Evolutionary conservation across 1,140 invertebrate species (phyloP), one percentile per base, ranked within the genome.

Genomic region (Acromyrmex echinatior): DNA sequence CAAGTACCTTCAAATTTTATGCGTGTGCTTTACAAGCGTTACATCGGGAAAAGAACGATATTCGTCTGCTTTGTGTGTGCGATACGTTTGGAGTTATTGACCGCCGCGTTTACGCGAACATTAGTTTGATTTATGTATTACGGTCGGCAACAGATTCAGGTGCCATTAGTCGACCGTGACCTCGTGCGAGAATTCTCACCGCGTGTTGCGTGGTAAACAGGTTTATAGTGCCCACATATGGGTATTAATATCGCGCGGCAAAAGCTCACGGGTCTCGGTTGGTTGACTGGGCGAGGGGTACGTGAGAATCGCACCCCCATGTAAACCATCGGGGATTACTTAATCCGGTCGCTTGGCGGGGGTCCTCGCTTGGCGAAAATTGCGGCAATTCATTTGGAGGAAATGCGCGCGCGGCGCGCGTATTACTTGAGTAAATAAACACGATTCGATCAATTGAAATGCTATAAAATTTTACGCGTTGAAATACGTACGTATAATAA

Each of bases 131-230:
- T 93, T 93, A 94, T 94, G 71, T 80, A 49, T 25, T 51, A 60
- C 49, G 39, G 78, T 16, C 56, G 70, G 10, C 63, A 65, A 81
- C 25, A 62, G 56, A 84, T 66, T 51, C 60, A 71, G 63, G 79
- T 87, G 56, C 60, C 86, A 90, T 90, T 90, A 90, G 86, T 56
- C 78, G 85, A 14, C 28, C 85, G 81, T 76, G 79, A 87, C 90
- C 92, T 86, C 91, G 90, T 94, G 93, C 77, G 80, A 92, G 80
- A 92, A 91, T 94, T 94, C 93, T 93, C 93, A 94, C 92, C 88
- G 80, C 76, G 86, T 90, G 65, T 77, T 35, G 80, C 88, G 65
- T 39, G 80, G 62, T 89, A 88, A 91, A 92, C 87, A 79, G 79
- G 82, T 92, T 91, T 89, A 91, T 77, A 80, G 66, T 70, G 80